Base-by-base conservation (phyloP, 2,888 invertebrate genomes). In the Gerris lacustris region DNA sequence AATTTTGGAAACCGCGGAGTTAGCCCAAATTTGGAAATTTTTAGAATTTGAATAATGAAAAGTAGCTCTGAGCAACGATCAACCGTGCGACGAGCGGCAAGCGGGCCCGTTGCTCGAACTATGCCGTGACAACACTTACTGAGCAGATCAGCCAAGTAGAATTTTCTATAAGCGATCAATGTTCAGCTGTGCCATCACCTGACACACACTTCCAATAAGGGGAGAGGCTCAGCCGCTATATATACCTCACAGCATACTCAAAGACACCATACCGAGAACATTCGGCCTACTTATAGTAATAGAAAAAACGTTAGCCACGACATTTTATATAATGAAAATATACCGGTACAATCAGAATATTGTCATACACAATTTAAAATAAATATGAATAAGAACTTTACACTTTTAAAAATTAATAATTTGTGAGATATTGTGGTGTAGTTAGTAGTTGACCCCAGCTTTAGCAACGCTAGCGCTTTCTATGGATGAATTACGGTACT, bases 141-240 rank as follows among this genome's bases (percentile, higher is more conserved):
- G 55, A 55, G 55, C 55, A 55, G 55, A 55, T 55, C 55, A 55
- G 55, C 55, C 55, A 55, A 55, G 11, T 15, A 55, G 55, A 55
- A 9, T 11, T 55, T 11, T 15, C 9, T 9, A 9, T 2, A 55
- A 55, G 55, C 55, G 55, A 55, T 55, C 55, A 55, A 55, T 55
- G 55, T 55, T 55, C 55, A 55, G 55, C 55, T 55, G 55, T 55
- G 55, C 55, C 55, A 55, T 55, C 55, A 55, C 55, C 55, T 55
- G 55, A 15, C 55, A 55, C 55, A 55, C 55, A 55, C 55, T 55
- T 55, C 55, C 55, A 55, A 9, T 55, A 11, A 55, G 15, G 9
- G 15, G 9, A 55, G 55, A 11, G 55, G 15, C 55, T 9, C 9
- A 5, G 11, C 11, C 11, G 15, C 9, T 55, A 55, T 55, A 11